Evolutionary conservation across 2,888 invertebrate species (phyloP).

Genomic region (Xanthorhoe designata): DNA sequence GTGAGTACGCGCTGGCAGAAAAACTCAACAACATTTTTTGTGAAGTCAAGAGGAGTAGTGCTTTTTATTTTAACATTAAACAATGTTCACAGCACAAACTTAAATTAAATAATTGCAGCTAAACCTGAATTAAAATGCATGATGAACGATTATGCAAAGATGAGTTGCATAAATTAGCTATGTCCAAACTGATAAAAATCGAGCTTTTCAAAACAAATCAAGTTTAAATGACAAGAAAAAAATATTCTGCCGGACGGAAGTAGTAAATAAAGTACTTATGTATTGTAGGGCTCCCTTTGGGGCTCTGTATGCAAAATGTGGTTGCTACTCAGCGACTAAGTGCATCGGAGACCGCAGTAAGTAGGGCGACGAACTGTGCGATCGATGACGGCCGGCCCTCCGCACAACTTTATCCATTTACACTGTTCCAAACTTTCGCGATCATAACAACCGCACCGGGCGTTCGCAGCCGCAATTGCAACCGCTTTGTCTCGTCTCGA

Average conservation of each 20-base stretch:
- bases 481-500: conserved; percentile 37
- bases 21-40: conserved; percentile 67
- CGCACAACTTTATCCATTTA: conserved; percentile 81
- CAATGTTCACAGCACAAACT: conserved; percentile 7
- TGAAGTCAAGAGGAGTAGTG: conserved; percentile 55
- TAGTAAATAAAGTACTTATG: too few species aligned
- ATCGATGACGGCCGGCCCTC: conserved; percentile 81
- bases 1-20: conserved; percentile 55
- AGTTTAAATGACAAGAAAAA: conserved; percentile 10
- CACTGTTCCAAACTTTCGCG: conserved; percentile 78
- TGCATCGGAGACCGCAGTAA: conserved; percentile 79
- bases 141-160: neutral
- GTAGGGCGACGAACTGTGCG: conserved; percentile 83
- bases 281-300: conserved; percentile 37
- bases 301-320: conserved; percentile 60
- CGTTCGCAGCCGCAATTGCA: conserved; percentile 36
- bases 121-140: neutral
- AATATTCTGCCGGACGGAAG: conserved; percentile 34
- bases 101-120: neutral
- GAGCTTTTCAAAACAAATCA: neutral
- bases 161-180: neutral
- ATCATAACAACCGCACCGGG: conserved; percentile 68
- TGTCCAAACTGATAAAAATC: neutral
- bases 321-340: conserved; percentile 69
- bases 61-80: conserved; percentile 56